phyloP scores from a whole-genome alignment of 2,113 vertebrate species.

The Marcusenius ussheri region DNA sequence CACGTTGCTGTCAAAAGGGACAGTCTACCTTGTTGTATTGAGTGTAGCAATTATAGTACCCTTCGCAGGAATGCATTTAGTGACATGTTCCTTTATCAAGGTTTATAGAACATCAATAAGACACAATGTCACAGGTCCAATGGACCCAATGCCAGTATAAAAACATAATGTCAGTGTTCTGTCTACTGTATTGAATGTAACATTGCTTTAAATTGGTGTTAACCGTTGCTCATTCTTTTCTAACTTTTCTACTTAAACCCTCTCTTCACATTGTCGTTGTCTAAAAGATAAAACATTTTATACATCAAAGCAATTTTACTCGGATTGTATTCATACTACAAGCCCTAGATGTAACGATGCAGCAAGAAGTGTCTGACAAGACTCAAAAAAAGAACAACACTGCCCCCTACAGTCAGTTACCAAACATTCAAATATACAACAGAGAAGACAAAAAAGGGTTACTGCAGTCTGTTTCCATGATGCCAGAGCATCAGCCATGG shows the following conservation, averaged over 20 bases:
- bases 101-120: neutral
- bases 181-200: neutral
- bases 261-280: neutral
- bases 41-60: neutral
- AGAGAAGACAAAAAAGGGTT: neutral
- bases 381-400: neutral
- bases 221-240: neutral
- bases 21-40: neutral
- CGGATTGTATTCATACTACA: neutral
- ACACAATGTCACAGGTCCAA: neutral
- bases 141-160: neutral
- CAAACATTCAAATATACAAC: neutral
- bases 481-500: neutral
- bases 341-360: neutral
- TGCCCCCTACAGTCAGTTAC: conserved; percentile 11
- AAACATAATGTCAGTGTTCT: neutral
- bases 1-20: neutral
- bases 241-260: neutral
- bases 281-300: neutral
- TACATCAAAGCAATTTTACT: neutral
- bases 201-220: neutral
- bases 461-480: neutral
- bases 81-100: neutral
- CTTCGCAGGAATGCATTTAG: neutral
- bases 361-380: neutral